Base-by-base conservation (phyloP, 2,888 invertebrate species). In the Torymus tubicola region DNA sequence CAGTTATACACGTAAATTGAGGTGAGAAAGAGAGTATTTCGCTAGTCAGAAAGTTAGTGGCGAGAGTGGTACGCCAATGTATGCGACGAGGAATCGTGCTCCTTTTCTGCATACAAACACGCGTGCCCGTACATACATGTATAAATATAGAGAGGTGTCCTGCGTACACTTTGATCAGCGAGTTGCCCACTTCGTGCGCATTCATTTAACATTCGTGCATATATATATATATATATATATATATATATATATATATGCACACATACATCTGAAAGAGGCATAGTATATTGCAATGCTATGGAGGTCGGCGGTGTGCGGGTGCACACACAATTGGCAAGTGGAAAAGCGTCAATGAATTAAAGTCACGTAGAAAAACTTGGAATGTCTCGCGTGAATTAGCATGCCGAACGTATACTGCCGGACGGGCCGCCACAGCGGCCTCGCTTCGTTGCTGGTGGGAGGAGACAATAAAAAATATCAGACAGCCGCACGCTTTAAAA, bases 361-460 rank as follows among this genome's bases (percentile, higher is more conserved):
- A 88, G 88, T 89, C 89, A 88, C 88, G 88, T 89, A 88, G 87
- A 88, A 88, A 87, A 88, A 89, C 87, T 87, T 87, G 87, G 88
- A 85, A 84, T 53, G 42, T 53, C 31, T 31, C 53, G 58, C 84
- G 85, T 83, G 70, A 87, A 88, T 88, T 87, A 86, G 84, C 86
- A 86, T 88, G 87, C 86, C 83, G 83, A 82, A 74, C 85, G 82
- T 83, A 85, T 83, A 80, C 78, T 73, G 71, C 80, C 69, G 64
- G 72, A 70, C 82, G 79, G 85, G 81, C 83, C 82, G 78, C 24
- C 13, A 2, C 24, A 18, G 0, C 4, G 53, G 21, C 21, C 16
- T 31, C 14, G 42, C n/a, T 42, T 60, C 60, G 1, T 12, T 31
- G 16, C 18, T 8, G 42, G 42, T 82, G 79, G 82, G 55, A 81